Conservation (phyloP, 2,113 vertebrate genomes). For the Mungos mungo region DNA sequence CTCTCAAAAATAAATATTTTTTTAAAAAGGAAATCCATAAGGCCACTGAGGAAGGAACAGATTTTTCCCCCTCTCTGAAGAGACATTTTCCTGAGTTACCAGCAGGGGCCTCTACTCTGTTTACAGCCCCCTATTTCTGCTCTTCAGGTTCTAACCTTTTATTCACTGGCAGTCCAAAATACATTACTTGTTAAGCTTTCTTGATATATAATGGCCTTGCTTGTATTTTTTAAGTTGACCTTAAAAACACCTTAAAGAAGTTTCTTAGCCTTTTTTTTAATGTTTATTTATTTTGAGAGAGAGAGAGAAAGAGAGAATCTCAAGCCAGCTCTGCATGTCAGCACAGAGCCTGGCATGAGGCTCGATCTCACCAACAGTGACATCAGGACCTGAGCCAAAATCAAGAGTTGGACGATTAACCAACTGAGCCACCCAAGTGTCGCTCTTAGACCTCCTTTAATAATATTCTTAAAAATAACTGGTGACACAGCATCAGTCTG, state of each 20-base stretch:
- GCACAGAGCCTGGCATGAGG: too few species aligned
- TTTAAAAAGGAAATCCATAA: background rate
- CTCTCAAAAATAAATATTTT: too few species aligned
- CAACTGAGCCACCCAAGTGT: too few species aligned
- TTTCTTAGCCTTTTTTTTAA: background rate
- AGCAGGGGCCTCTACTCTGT: background rate
- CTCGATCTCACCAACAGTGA: too few species aligned
- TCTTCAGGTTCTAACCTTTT: background rate
- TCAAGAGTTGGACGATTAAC: too few species aligned
- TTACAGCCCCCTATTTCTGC: background rate
- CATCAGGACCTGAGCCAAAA: too few species aligned
- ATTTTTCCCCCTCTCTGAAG: background rate
- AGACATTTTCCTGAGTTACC: background rate
- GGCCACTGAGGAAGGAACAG: background rate
- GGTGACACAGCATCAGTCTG: background rate
- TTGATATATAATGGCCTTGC: background rate
- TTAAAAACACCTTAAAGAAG: background rate
- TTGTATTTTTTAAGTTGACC: background rate
- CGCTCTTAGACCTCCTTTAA: background rate
- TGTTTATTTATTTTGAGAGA: too few species aligned
- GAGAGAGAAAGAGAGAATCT: too few species aligned
- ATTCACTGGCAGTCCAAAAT: background rate
- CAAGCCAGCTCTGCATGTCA: too few species aligned
- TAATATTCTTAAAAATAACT: constrained; percentile 1
- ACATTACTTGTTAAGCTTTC: background rate